Base-by-base conservation (phyloP, 2,113 vertebrate genomes). In the Tonatia bakeri region DNA sequence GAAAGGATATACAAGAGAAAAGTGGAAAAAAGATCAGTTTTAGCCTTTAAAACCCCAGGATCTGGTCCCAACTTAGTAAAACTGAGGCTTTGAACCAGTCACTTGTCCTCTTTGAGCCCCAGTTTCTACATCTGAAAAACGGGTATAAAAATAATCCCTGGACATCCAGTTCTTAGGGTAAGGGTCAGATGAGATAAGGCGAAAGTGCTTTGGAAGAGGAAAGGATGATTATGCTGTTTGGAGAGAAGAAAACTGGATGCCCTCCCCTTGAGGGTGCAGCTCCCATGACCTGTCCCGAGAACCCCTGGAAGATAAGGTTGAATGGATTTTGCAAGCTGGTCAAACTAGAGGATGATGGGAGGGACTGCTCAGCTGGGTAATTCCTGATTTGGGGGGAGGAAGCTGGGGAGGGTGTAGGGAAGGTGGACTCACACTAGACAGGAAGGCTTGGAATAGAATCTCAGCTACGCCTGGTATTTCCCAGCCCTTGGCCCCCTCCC, bases 391-490 rank as follows among this genome's bases (percentile, higher is more conserved):
- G 52, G 72, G 96, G 94, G 96, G 96, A 96, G 96, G 96, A 97
- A 96, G 92, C 84, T 12, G 31, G 91, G 87, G 65, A 93, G 97
- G 97, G 96, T 90, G 95, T 79, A 59, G 47, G 90, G 87, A 92
- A 93, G 93, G 92, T 84, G 96, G 91, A 94, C 92, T 85, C 84
- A 89, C 54, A 43, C 89, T 54, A 73, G 81, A 96, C 97, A 97
- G 97, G 97, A 98, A 98, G 97, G 96, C 97, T 94, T 90, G 93
- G 97, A 98, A 98, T 98, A 98, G 97, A 98, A 97, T 98, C 96
- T 97, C 96, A 97, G 97, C 91, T 83, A 97, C 97, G 96, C 97
- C 97, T 98, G 97, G 97, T 98, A 98, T 98, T 98, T 97, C 97
- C 97, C 97, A 98, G 96, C 43, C 79, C 75, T 96, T 17, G 50